Percentiles rank a stretch among this genome's conserved stretches.
Conservation (phyloP, 92 coral and sea anemone genomes). For the Epizoanthus illoricatus region DNA sequence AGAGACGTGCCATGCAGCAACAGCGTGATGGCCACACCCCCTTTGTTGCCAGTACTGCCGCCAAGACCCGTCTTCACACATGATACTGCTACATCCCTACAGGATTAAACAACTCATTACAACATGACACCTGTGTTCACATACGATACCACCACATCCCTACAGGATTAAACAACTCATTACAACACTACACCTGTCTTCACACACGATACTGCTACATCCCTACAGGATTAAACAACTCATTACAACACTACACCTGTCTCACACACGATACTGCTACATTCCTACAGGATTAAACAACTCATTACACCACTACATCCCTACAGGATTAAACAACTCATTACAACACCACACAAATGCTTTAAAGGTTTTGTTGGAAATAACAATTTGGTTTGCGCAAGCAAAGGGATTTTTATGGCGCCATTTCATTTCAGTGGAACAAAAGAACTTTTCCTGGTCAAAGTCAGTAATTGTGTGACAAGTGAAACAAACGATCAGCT, state of each 20-base stretch:
- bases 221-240: constrained; percentile 51
- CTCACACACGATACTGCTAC: constrained; percentile 92
- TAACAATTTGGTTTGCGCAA: no score
- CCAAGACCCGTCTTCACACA: constrained; percentile 98
- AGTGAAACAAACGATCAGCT: no score
- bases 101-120: not conserved
- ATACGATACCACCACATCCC: constrained; percentile 94
- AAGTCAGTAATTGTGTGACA: no score
- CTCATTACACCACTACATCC: not conserved
- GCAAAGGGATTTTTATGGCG: no score
- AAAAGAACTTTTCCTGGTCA: no score
- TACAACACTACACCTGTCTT: constrained; percentile 84
- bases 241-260: constrained; percentile 53
- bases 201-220: constrained; percentile 93
- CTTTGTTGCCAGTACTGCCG: constrained; percentile 98
- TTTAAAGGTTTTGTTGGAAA: no score
- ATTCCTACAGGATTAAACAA: constrained; percentile 53
- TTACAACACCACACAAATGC: constrained; percentile 8
- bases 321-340: not conserved
- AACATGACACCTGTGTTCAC: constrained; percentile 75
- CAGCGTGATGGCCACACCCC: constrained; percentile 93
- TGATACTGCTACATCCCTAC: constrained; percentile 94
- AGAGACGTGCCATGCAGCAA: constrained; percentile 87
- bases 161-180: constrained; percentile 18
- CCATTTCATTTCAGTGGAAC: no score